phyloP scores from a whole-genome alignment of 2,113 vertebrate genomes.

The Rhea pennata region DNA sequence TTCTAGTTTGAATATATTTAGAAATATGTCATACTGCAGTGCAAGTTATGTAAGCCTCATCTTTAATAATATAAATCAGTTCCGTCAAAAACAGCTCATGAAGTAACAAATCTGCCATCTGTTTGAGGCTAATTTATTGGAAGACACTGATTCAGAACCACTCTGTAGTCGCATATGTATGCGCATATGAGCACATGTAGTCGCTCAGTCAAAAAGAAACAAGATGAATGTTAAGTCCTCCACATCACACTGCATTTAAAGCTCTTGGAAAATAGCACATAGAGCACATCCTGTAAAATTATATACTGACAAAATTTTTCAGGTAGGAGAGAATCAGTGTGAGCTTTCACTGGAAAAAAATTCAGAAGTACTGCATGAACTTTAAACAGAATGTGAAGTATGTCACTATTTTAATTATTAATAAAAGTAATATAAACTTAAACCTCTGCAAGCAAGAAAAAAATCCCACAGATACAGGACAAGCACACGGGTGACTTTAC shows the following conservation, averaged over 20 bases:
- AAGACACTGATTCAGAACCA: not conserved
- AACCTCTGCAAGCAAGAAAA: not conserved
- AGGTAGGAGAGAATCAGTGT: not conserved
- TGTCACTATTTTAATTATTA: slow-evolving; percentile 3
- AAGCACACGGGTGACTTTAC: not conserved
- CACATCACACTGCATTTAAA: not conserved
- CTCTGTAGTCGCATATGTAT: not conserved
- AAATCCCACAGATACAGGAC: not conserved
- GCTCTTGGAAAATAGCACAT: not conserved
- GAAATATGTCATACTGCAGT: not conserved
- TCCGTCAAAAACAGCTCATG: not conserved
- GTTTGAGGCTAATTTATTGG: not conserved
- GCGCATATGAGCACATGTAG: no score
- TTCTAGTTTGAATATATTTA: not conserved
- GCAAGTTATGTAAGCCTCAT: slow-evolving; percentile 16
- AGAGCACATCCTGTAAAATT: not conserved
- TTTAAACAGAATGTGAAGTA: not conserved
- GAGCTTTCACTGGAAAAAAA: not conserved
- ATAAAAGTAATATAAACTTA: not conserved
- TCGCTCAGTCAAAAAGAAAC: not conserved
- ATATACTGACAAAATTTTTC: not conserved
- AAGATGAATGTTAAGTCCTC: not conserved
- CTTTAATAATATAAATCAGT: not conserved
- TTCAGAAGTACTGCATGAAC: not conserved
- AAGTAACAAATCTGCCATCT: slow-evolving; percentile 16